Base-by-base conservation (phyloP, 2,797 vertebrate species). In the Pyrocephalus nanus region DNA sequence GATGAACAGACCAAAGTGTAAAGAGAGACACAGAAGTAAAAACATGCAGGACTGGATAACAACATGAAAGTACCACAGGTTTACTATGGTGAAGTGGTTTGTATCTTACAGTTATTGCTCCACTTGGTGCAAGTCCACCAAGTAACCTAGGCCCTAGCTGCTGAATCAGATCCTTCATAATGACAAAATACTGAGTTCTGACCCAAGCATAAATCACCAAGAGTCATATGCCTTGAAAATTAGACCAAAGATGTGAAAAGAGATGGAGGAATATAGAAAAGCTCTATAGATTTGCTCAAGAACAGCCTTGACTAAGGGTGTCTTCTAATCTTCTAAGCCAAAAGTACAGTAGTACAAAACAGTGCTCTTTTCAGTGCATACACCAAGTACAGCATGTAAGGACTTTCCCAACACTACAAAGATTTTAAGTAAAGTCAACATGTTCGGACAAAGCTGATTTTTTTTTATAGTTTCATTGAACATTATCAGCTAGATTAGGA, bases 401-500 rank as follows among this genome's bases (percentile, higher is more conserved):
- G 62, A 71, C 54, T 15, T 69, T 48, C 19, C 45, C 45, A 72
- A 61, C 32, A 73, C 36, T 45, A 55, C 40, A 53, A 66, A 70
- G 74, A 74, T 71, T 93, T 91, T 58, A 76, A 38, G 43, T 9
- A 23, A 88, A 80, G 58, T 38, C 58, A 76, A 26, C 0, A 0
- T 42, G 42, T 61, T 82, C 60, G 76, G 45, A 85, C 45, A 72
- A 86, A 92, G 66, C 0, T 65, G 65, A 80, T 55, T 27, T n/a
- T 67, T 38, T 86, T 67, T 61, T 11, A 67, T 27, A 57, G 67
- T 89, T 83, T 61, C 42, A 57, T 7, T 85, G 78, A 89, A 85
- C 22, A 54, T 4, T 29, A 94, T 57, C 81, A 80, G 32, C 45
- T 74, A 93, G 86, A 93, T 92, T 67, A 93, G 40, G 42, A 79